Evolutionary conservation across 2,113 vertebrate genomes (phyloP).

Genomic region (Neolamprologus longior): DNA sequence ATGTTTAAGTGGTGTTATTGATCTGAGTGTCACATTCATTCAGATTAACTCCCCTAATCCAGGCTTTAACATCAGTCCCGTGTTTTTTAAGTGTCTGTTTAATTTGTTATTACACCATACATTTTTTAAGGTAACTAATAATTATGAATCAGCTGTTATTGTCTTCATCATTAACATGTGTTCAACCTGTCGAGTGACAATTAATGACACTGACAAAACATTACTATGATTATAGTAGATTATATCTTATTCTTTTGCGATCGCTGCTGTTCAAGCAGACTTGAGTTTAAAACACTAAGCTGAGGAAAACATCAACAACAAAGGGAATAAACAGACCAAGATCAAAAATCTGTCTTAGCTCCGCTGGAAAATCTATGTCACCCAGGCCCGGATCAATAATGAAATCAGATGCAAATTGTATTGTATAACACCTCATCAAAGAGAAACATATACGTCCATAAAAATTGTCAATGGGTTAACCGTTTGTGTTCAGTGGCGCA

Average conservation of each 20-base stretch:
- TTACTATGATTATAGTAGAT: neutral
- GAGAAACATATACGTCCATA: neutral
- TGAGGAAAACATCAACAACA: neutral
- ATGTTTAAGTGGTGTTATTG: neutral
- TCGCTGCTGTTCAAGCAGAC: neutral
- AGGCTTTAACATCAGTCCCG: neutral
- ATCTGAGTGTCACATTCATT: neutral
- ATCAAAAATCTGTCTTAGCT: neutral
- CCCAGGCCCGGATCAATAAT: conserved; percentile 13
- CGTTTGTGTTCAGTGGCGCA: neutral
- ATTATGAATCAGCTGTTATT: neutral
- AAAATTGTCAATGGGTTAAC: neutral
- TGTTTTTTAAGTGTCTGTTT: neutral
- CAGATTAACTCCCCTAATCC: neutral
- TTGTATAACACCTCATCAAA: conserved; percentile 15
- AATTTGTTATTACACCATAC: neutral
- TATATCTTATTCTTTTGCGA: neutral
- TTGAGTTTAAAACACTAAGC: neutral
- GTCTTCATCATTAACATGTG: neutral
- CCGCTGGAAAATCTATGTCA: neutral
- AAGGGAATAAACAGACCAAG: neutral
- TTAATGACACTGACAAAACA: neutral
- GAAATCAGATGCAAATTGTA: conserved; percentile 30
- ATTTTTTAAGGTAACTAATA: neutral
- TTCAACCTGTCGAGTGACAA: neutral